phyloP scores from a whole-genome alignment of 2,113 vertebrate genomes.

The Stegastes partitus region DNA sequence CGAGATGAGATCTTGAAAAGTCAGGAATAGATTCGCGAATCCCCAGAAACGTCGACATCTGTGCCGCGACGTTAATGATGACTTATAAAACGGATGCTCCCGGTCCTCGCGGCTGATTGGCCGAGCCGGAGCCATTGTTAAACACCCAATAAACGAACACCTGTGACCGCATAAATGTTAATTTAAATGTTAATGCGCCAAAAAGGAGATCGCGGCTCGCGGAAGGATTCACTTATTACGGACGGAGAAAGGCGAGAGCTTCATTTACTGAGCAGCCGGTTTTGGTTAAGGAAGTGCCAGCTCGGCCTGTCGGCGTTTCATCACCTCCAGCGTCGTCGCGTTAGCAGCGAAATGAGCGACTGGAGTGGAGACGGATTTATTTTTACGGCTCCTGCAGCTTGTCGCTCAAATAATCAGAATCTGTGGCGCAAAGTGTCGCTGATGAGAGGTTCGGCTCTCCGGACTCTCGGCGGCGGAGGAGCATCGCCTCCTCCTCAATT shows the following conservation, averaged over 20 bases:
- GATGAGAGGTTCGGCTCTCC: slow-evolving; percentile 68
- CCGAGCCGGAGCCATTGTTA: slow-evolving; percentile 37
- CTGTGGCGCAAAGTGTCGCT: slow-evolving; percentile 41
- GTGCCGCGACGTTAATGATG: slow-evolving; percentile 47
- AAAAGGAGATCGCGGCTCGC: slow-evolving; percentile 23
- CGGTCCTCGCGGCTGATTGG: slow-evolving; percentile 52
- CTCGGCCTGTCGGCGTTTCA: slow-evolving; percentile 18
- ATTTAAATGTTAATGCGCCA: slow-evolving; percentile 70
- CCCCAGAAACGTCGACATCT: slow-evolving; percentile 57
- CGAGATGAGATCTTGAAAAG: slow-evolving; percentile 8
- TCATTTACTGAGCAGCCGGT: background rate
- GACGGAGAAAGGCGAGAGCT: background rate
- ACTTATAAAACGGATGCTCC: slow-evolving; percentile 56
- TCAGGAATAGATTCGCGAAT: slow-evolving; percentile 36
- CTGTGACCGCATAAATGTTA: slow-evolving; percentile 58
- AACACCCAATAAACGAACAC: slow-evolving; percentile 68
- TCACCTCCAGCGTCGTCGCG: slow-evolving; percentile 6
- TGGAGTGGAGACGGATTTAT: background rate
- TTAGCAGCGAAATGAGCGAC: slow-evolving; percentile 9
- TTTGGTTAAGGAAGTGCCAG: slow-evolving; percentile 17
- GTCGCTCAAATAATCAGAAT: background rate
- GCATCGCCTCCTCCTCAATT: slow-evolving; percentile 64
- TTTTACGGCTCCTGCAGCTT: background rate
- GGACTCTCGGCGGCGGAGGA: slow-evolving; percentile 51
- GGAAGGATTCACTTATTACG: slow-evolving; percentile 17